Evolutionary conservation across 1,140 invertebrate species (phyloP).

Genomic region (Drosophila subpulchrella): DNA sequence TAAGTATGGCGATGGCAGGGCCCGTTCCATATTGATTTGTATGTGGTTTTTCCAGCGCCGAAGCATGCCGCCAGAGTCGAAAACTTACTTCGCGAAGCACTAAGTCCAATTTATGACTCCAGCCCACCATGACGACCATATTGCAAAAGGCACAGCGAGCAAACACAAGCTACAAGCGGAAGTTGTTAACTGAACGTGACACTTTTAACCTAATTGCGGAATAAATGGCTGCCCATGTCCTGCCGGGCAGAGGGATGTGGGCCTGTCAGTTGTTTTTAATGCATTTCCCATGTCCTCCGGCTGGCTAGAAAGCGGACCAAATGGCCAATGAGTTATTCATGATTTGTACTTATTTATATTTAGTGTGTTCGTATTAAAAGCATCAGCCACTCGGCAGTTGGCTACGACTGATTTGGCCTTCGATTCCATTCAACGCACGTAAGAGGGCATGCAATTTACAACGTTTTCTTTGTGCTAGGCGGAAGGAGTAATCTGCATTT

Average conservation of each 20-base stretch:
- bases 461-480: slow-evolving; percentile 4
- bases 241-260: neutral
- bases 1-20: neutral
- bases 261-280: slow-evolving; percentile 24
- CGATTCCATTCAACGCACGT: neutral
- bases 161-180: slow-evolving; percentile 7
- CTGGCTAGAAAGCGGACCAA: neutral
- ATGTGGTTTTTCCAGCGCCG: neutral
- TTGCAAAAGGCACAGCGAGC: neutral
- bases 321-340: slow-evolving; percentile 5
- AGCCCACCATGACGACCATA: neutral
- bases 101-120: neutral
- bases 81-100: neutral
- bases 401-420: slow-evolving; percentile 10
- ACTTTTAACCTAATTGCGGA: slow-evolving; percentile 48
- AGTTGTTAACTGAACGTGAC: slow-evolving; percentile 44
- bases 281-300: slow-evolving; percentile 18
- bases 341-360: slow-evolving; percentile 14
- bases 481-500: slow-evolving; percentile 37
- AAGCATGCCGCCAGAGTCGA: neutral
- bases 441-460: slow-evolving; percentile 16
- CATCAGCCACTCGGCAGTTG: neutral
- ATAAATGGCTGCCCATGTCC: slow-evolving; percentile 8
- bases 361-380: slow-evolving; percentile 17
- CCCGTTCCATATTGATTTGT: neutral